Conservation (phyloP, 2,113 vertebrate species). For the Entomyzon cyanotis region DNA sequence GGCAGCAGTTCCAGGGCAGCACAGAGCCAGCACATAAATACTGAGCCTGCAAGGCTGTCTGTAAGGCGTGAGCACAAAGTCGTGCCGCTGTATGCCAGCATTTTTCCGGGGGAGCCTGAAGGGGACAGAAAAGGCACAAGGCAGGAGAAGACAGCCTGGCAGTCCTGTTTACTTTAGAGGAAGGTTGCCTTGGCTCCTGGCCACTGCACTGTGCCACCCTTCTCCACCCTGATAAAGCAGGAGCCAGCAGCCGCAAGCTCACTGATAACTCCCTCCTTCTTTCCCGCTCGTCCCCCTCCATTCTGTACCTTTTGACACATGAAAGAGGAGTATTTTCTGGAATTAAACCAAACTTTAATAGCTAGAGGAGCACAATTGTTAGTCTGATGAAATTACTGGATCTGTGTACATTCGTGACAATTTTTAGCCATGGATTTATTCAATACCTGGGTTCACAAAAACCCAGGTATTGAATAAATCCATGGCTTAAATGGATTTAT, state of each 20-base stretch:
- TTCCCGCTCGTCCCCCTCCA: neutral
- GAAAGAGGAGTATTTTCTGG: neutral
- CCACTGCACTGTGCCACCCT: neutral
- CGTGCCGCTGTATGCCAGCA: fast-evolving
- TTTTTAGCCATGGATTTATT: neutral
- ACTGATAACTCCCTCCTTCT: neutral
- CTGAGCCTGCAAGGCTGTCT: fast-evolving
- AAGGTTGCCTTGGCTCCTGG: neutral
- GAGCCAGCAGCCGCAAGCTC: neutral
- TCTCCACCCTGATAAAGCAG: neutral
- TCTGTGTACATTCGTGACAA: neutral
- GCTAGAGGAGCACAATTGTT: neutral
- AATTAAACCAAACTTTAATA: neutral
- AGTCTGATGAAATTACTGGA: neutral
- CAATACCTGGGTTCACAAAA: neutral
- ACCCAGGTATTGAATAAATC: too few relatives aligned
- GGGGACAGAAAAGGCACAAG: neutral
- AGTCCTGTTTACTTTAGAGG: neutral
- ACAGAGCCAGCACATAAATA: neutral
- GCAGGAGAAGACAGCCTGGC: neutral
- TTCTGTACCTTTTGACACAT: neutral
- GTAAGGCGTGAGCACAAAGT: neutral
- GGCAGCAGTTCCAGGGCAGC: neutral
- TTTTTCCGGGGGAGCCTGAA: neutral
- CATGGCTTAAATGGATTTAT: too few relatives aligned